Conservation (phyloP, 35 echinoderm and acorn worm species). For the Eucidaris tribuloides region DNA sequence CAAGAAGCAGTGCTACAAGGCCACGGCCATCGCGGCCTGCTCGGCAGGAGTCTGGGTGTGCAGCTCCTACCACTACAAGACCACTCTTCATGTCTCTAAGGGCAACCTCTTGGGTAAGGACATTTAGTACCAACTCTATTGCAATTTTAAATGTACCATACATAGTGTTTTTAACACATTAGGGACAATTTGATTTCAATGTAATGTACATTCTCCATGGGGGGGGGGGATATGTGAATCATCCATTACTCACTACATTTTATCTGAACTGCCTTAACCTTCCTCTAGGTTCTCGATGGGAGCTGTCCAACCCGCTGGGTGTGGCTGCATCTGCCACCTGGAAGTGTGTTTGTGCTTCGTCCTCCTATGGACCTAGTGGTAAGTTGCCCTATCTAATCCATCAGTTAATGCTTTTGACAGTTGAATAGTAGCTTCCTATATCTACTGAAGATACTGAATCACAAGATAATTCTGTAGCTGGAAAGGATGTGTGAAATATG, state of each 20-base stretch:
- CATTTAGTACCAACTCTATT: not conserved
- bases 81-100: slow-evolving; percentile 84
- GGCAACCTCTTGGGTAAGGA: slow-evolving; percentile 75
- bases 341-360: slow-evolving; percentile 63
- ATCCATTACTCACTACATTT: too few relatives aligned
- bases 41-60: slow-evolving; percentile 81
- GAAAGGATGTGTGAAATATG: too few relatives aligned
- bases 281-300: slow-evolving; percentile 72
- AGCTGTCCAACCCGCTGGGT: slow-evolving; percentile 53
- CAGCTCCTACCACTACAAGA: slow-evolving; percentile 81
- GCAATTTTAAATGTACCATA: too few relatives aligned
- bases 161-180: too few relatives aligned
- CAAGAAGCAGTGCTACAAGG: slow-evolving; percentile 63
- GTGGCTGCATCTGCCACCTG: slow-evolving; percentile 67
- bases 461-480: too few relatives aligned
- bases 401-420: not conserved
- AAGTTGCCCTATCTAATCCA: not conserved
- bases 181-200: too few relatives aligned
- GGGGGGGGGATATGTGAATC: too few relatives aligned
- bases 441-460: too few relatives aligned
- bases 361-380: slow-evolving; percentile 78
- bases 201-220: too few relatives aligned
- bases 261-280: not conserved
- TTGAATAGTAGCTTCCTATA: not conserved
- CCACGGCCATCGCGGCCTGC: slow-evolving; percentile 71